Base-by-base conservation (phyloP, 2,113 vertebrate species). In the Blennius ocellaris region DNA sequence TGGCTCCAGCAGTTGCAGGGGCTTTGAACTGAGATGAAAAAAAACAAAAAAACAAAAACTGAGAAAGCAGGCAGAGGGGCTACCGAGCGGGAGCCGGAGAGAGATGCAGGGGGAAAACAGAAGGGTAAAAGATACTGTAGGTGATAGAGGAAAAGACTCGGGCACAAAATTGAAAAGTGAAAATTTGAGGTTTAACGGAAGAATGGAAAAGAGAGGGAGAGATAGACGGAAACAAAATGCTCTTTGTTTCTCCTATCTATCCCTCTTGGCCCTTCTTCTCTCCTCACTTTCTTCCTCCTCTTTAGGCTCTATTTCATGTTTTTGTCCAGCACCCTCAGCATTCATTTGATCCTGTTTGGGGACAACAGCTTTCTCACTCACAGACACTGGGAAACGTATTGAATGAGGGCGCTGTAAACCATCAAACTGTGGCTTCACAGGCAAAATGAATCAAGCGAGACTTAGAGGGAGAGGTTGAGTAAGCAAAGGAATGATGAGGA, bases 21-120 rank as follows among this genome's bases (percentile, higher is more conserved):
- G 80, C 90, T 91, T 91, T 90, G 91, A 92, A 91, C 86, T 84
- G 74, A 82, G 81, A 88, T 89, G 76, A 83, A 82, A 81, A 21
- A 57, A 84, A n/a, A n/a, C n/a, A n/a, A n/a, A n/a, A n/a, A n/a
- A n/a, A n/a, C n/a, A n/a, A n/a, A 80, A 73, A 30, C 36, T 44
- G n/a, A 80, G 74, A 82, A 84, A 81, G 64, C 80, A 69, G 40
- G 69, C 74, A 80, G 67, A 81, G 78, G 70, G 72, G 76, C 84
- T 78, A 86, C 79, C 84, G 86, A 83, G 81, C 66, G 30, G 39
- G 45, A 81, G 87, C 68, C 61, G 71, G 71, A 65, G 64, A 79
- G 65, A 52, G 69, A 79, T 63, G 72, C 61, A 81, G 59, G 66
- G 63, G 43, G 37, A 75, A 81, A 78, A 62, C 45, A 56, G 41